Conservation (phyloP, 2,113 vertebrate species). For the Pampusana beccarii region DNA sequence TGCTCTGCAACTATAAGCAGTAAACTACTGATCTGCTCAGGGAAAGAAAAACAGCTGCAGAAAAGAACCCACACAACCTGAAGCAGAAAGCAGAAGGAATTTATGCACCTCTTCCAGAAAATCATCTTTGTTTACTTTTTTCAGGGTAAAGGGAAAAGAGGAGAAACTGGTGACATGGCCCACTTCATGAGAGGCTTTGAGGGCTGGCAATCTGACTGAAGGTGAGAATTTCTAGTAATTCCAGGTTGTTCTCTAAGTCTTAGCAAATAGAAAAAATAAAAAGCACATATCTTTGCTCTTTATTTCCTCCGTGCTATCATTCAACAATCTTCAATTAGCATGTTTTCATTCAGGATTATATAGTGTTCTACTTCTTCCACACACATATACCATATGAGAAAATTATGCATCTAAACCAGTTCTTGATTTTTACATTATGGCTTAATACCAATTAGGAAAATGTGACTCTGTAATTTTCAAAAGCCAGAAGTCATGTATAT, state of each 20-base stretch:
- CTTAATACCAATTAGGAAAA: not conserved
- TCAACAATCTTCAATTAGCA: not conserved
- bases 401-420: not conserved
- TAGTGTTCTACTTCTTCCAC: not conserved
- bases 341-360: not conserved
- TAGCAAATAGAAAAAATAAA: not conserved
- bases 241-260: not conserved
- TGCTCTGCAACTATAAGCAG: rapidly evolving
- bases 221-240: not conserved
- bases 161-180: rapidly evolving
- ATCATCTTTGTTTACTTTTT: not conserved
- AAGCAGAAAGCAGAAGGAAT: not conserved
- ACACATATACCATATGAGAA: not conserved
- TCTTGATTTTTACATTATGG: not conserved
- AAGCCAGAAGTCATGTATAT: not conserved
- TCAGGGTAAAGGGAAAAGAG: not conserved
- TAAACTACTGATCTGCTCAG: not conserved
- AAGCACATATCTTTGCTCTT: not conserved
- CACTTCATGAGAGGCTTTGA: not conserved
- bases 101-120: not conserved
- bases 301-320: not conserved
- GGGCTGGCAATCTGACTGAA: not conserved
- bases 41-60: not conserved
- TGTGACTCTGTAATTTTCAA: not conserved
- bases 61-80: not conserved